Conservation (phyloP, 2,113 vertebrate genomes). For the Percopsis transmontana region DNA sequence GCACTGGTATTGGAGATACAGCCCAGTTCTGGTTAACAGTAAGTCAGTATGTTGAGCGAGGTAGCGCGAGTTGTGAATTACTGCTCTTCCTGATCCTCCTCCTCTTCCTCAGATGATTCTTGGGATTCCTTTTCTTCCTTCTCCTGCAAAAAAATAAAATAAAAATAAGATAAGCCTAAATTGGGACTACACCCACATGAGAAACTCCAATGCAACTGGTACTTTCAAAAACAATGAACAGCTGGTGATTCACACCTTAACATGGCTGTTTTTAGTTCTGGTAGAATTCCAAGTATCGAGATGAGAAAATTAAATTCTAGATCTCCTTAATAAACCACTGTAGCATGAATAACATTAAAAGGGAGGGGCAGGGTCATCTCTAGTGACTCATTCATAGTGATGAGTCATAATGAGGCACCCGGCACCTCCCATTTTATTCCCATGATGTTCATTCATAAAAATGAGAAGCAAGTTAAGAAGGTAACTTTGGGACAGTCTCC, state of each 20-base stretch:
- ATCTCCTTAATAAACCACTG: slow-evolving; percentile 43
- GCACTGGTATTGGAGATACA: slow-evolving; percentile 73
- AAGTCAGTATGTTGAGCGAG: slow-evolving; percentile 82
- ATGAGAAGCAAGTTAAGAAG: slow-evolving; percentile 60
- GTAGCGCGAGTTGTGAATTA: slow-evolving; percentile 84
- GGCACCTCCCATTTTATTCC: slow-evolving; percentile 8
- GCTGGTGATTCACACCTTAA: slow-evolving; percentile 24
- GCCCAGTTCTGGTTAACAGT: slow-evolving; percentile 80
- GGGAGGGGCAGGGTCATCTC: slow-evolving; percentile 57
- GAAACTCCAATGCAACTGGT: slow-evolving; percentile 21
- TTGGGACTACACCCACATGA: slow-evolving; percentile 20
- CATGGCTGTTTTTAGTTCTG: slow-evolving; percentile 22
- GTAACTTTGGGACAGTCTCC: slow-evolving; percentile 66
- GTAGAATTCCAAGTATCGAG: slow-evolving; percentile 9
- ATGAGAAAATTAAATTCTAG: slow-evolving; percentile 17
- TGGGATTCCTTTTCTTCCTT: slow-evolving; percentile 91
- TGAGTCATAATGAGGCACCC: slow-evolving; percentile 79
- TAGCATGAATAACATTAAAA: slow-evolving; percentile 42
- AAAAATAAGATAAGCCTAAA: neutral
- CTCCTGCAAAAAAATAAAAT: slow-evolving; percentile 74
- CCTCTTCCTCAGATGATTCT: slow-evolving; percentile 93
- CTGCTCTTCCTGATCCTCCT: slow-evolving; percentile 93
- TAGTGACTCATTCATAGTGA: slow-evolving; percentile 65
- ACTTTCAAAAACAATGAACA: slow-evolving; percentile 12
- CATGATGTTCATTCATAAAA: slow-evolving; percentile 86